Base-by-base conservation (phyloP, 2,113 vertebrate species). In the Ailuropoda melanoleuca region DNA sequence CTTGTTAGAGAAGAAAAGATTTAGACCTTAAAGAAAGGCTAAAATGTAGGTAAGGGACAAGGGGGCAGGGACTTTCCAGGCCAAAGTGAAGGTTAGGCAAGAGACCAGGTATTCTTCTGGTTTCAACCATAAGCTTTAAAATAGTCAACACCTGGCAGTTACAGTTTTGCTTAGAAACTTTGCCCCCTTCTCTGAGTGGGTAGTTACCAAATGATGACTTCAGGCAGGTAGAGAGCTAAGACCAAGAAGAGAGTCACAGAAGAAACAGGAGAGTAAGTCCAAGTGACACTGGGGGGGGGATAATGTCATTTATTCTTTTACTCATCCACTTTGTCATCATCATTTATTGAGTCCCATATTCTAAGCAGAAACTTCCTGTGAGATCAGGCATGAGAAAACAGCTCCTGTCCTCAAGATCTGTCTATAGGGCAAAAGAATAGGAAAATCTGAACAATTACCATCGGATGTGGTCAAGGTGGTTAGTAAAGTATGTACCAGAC, bases 31-130 rank as follows among this genome's bases (percentile, higher is more conserved):
- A 77, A 96, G 60, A 46, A 86, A 88, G 60, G 29, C 64, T 91
- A 53, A 10, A 77, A 29, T 88, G 50, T 62, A 80, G 18, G 24
- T 62, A 60, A 46, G 14, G 37, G 58, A 29, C 56, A 84, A 88
- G 37, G 14, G 8, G 8, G 19, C 8, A 62, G 53, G 50, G 39
- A 66, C 23, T 62, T 95, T 83, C 84, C 23, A 77, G 37, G 53
- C 62, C 43, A 87, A 93, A 93, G 53, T n/a, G 37, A 92, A 74
- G 39, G 12, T 82, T 81, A 74, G 88, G 72, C 90, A 74, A 8
- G 74, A 86, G 53, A 19, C 78, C 64, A 86, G 81, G 17, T 92
- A 70, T 90, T 97, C 92, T 97, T 95, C 64, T 93, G 34, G 34
- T 95, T 93, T 77, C 55, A 81, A 58, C 18, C 31, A 60, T 85